Evolutionary conservation across 2,113 vertebrate species (phyloP).

Genomic region (Prionailurus viverrinus): DNA sequence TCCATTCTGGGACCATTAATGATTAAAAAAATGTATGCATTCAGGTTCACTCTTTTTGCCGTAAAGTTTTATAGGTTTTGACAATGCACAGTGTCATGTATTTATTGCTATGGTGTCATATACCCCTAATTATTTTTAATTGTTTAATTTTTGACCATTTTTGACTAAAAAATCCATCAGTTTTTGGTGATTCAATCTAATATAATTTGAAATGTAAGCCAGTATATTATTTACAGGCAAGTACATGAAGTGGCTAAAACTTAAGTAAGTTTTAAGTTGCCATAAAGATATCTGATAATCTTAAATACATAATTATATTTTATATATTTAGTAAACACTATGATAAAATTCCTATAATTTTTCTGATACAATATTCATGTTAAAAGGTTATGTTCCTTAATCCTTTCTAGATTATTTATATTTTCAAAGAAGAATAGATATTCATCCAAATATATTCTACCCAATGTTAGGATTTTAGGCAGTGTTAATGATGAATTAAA

Average conservation of each 20-base stretch:
- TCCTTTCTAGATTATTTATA: background rate
- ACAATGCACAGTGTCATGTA: background rate
- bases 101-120: background rate
- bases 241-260: conserved; percentile 5
- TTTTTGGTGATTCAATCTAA: background rate
- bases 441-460: background rate
- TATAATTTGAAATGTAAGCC: conserved; percentile 4
- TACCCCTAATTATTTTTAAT: background rate
- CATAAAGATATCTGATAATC: background rate
- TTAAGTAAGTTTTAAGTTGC: background rate
- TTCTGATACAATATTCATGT: conserved; percentile 16
- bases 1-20: background rate
- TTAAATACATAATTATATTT: conserved; percentile 38
- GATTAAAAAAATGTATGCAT: background rate
- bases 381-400: background rate
- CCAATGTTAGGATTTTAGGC: background rate
- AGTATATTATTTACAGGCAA: background rate
- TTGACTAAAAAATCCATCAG: background rate
- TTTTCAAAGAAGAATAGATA: conserved; percentile 17
- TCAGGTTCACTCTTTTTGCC: background rate
- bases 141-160: background rate
- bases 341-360: background rate
- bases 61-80: background rate
- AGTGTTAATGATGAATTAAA: background rate
- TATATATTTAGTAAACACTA: background rate